Conservation (phyloP, 2,888 invertebrate genomes). For the Papilio gigon region DNA sequence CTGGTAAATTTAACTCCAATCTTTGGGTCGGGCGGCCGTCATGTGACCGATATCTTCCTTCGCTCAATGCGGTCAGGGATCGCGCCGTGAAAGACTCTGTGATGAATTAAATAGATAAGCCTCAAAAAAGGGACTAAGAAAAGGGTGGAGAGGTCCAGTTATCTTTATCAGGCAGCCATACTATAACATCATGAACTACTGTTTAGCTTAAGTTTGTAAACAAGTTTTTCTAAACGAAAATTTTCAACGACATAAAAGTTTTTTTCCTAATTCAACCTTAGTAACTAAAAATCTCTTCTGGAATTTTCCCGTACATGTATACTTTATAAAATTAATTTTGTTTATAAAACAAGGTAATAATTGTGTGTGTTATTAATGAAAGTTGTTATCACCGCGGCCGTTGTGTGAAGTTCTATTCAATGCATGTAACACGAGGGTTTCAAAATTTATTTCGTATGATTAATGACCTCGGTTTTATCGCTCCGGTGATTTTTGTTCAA, state of each 20-base stretch:
- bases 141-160: slow-evolving; percentile 56
- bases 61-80: slow-evolving; percentile 75
- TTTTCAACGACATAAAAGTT: neutral
- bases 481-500: slow-evolving; percentile 70
- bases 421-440: slow-evolving; percentile 48
- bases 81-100: slow-evolving; percentile 75
- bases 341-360: slow-evolving; percentile 7
- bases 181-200: slow-evolving; percentile 24
- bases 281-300: neutral
- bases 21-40: slow-evolving; percentile 70
- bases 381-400: slow-evolving; percentile 9
- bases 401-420: slow-evolving; percentile 19
- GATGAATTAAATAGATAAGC: slow-evolving; percentile 81
- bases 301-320: neutral
- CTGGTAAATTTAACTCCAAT: slow-evolving; percentile 80
- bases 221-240: neutral
- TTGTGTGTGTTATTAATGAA: slow-evolving; percentile 18
- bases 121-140: slow-evolving; percentile 70
- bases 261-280: slow-evolving; percentile 14
- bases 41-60: slow-evolving; percentile 78
- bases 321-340: slow-evolving; percentile 2
- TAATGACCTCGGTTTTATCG: slow-evolving; percentile 66
- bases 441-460: slow-evolving; percentile 69
- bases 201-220: slow-evolving; percentile 4
- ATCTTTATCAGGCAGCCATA: slow-evolving; percentile 46